These are phyloP conservation scores for Vanessa atalanta DNA, from an alignment of 1,140 invertebrate species.

Conservation along the genomic window DNA sequence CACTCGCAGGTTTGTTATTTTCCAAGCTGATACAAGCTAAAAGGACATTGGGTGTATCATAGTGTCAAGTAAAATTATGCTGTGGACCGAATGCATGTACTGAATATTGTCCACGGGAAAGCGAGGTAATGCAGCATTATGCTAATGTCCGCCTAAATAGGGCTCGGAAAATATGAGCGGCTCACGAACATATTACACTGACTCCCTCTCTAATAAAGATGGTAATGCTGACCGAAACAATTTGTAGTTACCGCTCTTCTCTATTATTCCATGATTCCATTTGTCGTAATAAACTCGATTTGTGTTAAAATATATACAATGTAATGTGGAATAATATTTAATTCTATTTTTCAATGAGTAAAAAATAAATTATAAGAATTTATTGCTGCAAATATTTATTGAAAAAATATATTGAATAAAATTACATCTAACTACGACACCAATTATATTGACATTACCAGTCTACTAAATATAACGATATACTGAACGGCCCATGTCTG, in stretches of 20 bases:
- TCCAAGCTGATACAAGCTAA: neutral
- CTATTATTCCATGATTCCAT: constrained; percentile 17
- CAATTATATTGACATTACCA: no score
- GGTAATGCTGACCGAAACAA: constrained; percentile 51
- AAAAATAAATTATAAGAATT: neutral
- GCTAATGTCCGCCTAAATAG: constrained; percentile 49
- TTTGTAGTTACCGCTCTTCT: constrained; percentile 41
- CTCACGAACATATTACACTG: constrained; percentile 53
- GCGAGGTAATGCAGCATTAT: constrained; percentile 26
- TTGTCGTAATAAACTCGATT: constrained; percentile 17
- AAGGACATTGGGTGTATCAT: constrained; percentile 4
- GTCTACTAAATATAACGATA: no score
- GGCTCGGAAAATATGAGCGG: constrained; percentile 55
- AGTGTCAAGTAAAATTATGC: constrained; percentile 18
- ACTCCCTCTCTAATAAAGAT: constrained; percentile 55
- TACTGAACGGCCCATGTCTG: no score
- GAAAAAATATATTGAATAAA: no score
- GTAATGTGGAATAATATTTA: neutral
- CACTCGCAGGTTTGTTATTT: neutral
- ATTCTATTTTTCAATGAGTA: neutral
- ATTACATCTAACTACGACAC: no score
- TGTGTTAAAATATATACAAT: neutral
- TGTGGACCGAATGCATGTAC: constrained; percentile 11
- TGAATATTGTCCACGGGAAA: constrained; percentile 10
- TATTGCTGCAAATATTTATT: no score